Percentiles rank a stretch among this genome's conserved stretches.
These are phyloP conservation scores for Trachelus troglodyta DNA, from an alignment of 2,888 invertebrate species.

Conservation along the genomic window DNA sequence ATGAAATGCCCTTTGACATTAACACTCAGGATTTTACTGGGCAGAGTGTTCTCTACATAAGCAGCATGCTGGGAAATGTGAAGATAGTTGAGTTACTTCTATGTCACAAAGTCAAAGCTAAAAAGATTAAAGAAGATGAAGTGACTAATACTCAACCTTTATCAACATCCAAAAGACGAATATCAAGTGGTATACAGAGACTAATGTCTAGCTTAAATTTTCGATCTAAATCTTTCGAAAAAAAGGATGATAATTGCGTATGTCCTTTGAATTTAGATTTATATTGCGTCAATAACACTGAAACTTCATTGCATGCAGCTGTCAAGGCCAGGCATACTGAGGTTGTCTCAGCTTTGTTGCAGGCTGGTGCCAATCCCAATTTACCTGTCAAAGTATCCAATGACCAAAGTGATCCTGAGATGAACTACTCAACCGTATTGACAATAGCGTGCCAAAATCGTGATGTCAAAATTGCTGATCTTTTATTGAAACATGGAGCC, in stretches of 20 bases:
- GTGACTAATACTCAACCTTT: slow-evolving; percentile 51
- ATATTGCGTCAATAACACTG: slow-evolving; percentile 80
- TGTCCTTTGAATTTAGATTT: slow-evolving; percentile 81
- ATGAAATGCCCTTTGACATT: slow-evolving; percentile 90
- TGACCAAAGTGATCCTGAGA: slow-evolving; percentile 66
- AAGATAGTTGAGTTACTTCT: slow-evolving; percentile 82
- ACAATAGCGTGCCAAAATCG: slow-evolving; percentile 78
- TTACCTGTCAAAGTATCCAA: slow-evolving; percentile 71
- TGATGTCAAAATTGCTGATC: slow-evolving; percentile 79
- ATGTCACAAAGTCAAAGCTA: slow-evolving; percentile 76
- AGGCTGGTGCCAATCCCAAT: slow-evolving; percentile 86
- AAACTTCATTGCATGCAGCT: slow-evolving; percentile 87
- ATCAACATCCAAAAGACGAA: slow-evolving; percentile 72
- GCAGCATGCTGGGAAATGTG: slow-evolving; percentile 85
- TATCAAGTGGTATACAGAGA: slow-evolving; percentile 89
- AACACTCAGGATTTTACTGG: slow-evolving; percentile 91
- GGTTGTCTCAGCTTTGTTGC: slow-evolving; percentile 77
- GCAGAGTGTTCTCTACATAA: slow-evolving; percentile 91
- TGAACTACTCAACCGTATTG: slow-evolving; percentile 70
- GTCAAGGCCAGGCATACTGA: slow-evolving; percentile 81
- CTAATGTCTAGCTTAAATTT: slow-evolving; percentile 86
- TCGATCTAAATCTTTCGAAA: slow-evolving; percentile 68
- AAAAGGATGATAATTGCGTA: slow-evolving; percentile 68
- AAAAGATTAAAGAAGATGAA: slow-evolving; percentile 68
- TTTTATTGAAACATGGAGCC: slow-evolving; percentile 84